Evolutionary conservation across 2,888 invertebrate genomes (phyloP), one percentile per base, ranked within the genome.

Genomic region (Ichneumoninae sp.): DNA sequence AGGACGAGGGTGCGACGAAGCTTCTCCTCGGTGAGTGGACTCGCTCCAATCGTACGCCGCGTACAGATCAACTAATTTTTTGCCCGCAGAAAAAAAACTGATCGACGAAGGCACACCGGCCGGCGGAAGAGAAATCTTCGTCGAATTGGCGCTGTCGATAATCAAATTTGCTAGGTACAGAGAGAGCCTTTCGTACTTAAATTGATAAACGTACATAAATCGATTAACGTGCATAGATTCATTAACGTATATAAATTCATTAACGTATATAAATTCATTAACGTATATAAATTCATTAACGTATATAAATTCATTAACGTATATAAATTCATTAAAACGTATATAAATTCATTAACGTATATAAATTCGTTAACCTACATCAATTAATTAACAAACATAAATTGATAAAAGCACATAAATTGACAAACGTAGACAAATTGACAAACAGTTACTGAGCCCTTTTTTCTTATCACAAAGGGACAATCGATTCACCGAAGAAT

Each of bases 81-180:
- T 79, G 50, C 68, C 84, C 88, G 57, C 54, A 90, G 90, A 87
- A 81, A 82, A 84, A 8, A 87, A 86, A 62, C 81, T 90, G 62
- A 83, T 81, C 19, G 76, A 87, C n/a, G 83, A 60, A 54, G 71
- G 76, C 71, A 70, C 4, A 2, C 16, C 44, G 16, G 16, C 86
- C 65, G n/a, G 79, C 16, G 26, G 83, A 57, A 85, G 52, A 84
- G 75, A 87, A 26, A 81, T 90, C 81, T 88, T 91, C 83, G 71
- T 88, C 30, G 86, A 86, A 74, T 76, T 91, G 33, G 82, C 88
- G 52, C 92, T 90, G 90, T 88, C 91, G 84, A 88, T 90, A 84
- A 89, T 92, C 44, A 88, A 85, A 82, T 89, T 90, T 44, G 74
- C 88, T 54, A 90, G 91, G 92, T 92, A 91, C 52, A 44, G 40